Percentiles rank a stretch among this genome's conserved stretches.
These are phyloP conservation scores for Aspidiotus destructor DNA, from an alignment of 2,888 invertebrate species.

Conservation along the genomic window DNA sequence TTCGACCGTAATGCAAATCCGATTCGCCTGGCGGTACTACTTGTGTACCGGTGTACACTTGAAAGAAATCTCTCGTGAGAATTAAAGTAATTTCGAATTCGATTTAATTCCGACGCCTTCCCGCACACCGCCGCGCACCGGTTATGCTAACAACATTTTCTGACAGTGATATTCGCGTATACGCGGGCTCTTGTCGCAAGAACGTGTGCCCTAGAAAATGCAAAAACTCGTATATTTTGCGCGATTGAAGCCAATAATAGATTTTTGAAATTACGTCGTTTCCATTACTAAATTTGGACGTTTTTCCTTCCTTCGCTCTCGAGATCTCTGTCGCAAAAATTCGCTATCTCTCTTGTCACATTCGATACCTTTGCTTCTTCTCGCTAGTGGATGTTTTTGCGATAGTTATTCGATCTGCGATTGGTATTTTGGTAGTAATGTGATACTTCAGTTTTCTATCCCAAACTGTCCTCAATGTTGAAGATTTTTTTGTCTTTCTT, in stretches of 20 bases:
- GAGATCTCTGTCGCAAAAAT: no score
- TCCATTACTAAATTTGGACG: slow-evolving; percentile 28
- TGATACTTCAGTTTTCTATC: slow-evolving; percentile 22
- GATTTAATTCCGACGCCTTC: slow-evolving; percentile 28
- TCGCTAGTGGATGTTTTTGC: slow-evolving; percentile 13
- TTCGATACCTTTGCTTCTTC: slow-evolving; percentile 14
- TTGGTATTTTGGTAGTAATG: slow-evolving; percentile 25
- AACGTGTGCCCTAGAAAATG: not conserved
- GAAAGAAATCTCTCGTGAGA: slow-evolving; percentile 28
- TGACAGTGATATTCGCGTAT: slow-evolving; percentile 26
- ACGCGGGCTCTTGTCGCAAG: slow-evolving; percentile 8
- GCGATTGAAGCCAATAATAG: slow-evolving; percentile 27
- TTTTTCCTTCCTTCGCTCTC: not conserved
- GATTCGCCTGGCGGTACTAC: slow-evolving; percentile 15
- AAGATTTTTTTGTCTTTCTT: not conserved
- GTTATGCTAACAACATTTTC: slow-evolving; percentile 31
- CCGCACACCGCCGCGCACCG: slow-evolving; percentile 11
- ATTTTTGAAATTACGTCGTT: slow-evolving; percentile 29
- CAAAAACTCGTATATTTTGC: slow-evolving; percentile 27
- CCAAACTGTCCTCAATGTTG: slow-evolving; percentile 7
- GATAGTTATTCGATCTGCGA: slow-evolving; percentile 26
- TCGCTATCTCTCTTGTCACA: no score
- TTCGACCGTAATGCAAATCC: slow-evolving; percentile 30
- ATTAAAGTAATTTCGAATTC: slow-evolving; percentile 33
- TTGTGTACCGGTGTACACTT: slow-evolving; percentile 11